A percentile compares a stretch with the other conserved stretches of the same genome.
Evolutionary conservation across 2,888 invertebrate species (phyloP).

Genomic region (Oxycera nigricornis): DNA sequence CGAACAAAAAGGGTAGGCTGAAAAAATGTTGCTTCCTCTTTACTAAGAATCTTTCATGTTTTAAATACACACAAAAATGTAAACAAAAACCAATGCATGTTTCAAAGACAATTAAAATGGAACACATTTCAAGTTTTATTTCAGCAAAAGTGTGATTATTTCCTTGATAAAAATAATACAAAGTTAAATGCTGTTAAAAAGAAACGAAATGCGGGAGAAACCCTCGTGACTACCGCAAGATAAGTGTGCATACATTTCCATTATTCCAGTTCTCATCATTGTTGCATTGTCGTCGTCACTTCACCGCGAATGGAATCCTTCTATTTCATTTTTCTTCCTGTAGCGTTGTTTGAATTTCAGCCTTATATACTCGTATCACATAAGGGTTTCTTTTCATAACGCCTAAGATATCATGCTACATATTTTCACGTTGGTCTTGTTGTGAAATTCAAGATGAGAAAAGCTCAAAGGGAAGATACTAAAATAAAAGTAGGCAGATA

Average conservation of each 20-base stretch:
- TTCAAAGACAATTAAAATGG: conserved; percentile 3
- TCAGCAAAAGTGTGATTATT: not conserved
- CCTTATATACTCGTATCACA: not conserved
- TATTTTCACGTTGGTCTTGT: not conserved
- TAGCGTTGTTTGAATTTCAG: not conserved
- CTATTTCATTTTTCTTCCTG: not conserved
- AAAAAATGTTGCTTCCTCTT: too few species aligned
- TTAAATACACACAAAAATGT: too few species aligned
- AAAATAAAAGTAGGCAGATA: too few species aligned
- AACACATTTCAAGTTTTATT: conserved; percentile 3
- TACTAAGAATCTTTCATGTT: too few species aligned
- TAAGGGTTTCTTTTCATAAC: not conserved
- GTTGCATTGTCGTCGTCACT: conserved; percentile 2
- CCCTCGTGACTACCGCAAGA: not conserved
- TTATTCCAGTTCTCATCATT: conserved; percentile 20
- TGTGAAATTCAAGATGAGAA: too few species aligned
- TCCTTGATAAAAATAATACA: not conserved
- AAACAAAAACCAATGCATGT: not conserved
- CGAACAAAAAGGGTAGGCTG: too few species aligned
- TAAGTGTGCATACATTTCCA: conserved; percentile 19
- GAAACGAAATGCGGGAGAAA: not conserved
- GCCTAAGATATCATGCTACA: not conserved
- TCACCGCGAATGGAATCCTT: not conserved
- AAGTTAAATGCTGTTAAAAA: not conserved
- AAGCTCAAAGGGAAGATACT: too few species aligned